phyloP scores from a whole-genome alignment of 2,888 invertebrate species.

The Andrena praecox region DNA sequence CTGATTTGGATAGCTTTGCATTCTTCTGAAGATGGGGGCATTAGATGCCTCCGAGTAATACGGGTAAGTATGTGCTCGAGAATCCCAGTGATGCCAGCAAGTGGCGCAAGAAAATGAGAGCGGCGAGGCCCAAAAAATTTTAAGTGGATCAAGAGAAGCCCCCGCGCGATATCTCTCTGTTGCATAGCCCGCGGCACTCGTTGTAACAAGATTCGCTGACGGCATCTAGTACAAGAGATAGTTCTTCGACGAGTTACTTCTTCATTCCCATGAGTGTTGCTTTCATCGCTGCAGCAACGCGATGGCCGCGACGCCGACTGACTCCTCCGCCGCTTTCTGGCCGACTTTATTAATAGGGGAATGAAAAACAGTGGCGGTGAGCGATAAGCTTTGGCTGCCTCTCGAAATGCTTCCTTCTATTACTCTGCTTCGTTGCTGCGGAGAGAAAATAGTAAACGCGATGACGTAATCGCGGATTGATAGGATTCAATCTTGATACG shows the following conservation, averaged over 20 bases:
- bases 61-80: background rate
- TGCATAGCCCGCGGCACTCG: slow-evolving; percentile 45
- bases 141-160: slow-evolving; percentile 56
- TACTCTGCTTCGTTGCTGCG: too few species aligned
- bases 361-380: slow-evolving; percentile 21
- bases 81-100: slow-evolving; percentile 16
- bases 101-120: slow-evolving; percentile 50
- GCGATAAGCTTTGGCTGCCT: slow-evolving; percentile 15
- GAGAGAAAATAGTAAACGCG: too few species aligned
- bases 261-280: slow-evolving; percentile 66
- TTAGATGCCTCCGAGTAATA: background rate
- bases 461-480: background rate
- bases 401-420: slow-evolving; percentile 1
- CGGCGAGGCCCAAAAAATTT: slow-evolving; percentile 51
- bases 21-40: background rate
- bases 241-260: slow-evolving; percentile 57
- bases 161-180: slow-evolving; percentile 49
- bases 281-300: slow-evolving; percentile 50
- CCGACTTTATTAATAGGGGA: slow-evolving; percentile 33
- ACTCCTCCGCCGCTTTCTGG: slow-evolving; percentile 32
- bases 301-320: slow-evolving; percentile 14
- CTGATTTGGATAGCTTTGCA: background rate
- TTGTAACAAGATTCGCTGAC: slow-evolving; percentile 64
- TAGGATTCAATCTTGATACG: background rate
- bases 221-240: slow-evolving; percentile 57